Evolutionary conservation across 2,888 invertebrate species (phyloP).

Genomic region (Xylota sylvarum): DNA sequence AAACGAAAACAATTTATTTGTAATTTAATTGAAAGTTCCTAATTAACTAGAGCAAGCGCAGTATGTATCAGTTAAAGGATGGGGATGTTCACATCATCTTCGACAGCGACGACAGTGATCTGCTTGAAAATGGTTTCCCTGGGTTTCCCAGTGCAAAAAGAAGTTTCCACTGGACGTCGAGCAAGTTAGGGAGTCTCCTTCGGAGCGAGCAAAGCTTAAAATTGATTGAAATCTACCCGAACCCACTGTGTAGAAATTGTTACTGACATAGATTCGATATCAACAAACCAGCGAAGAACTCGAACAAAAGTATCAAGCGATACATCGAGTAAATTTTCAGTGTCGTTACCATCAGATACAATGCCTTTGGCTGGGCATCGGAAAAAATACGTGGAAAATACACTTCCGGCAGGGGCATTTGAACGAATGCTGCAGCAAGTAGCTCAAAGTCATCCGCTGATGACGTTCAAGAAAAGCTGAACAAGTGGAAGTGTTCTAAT

Average conservation of each 20-base stretch:
- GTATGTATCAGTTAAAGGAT: slow-evolving; percentile 52
- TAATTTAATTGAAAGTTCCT: slow-evolving; percentile 14
- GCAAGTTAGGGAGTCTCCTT: neutral
- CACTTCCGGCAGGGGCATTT: slow-evolving; percentile 81
- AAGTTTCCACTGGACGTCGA: neutral
- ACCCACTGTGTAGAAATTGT: slow-evolving; percentile 29
- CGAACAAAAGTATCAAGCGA: slow-evolving; percentile 77
- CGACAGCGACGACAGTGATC: slow-evolving; percentile 52
- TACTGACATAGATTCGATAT: slow-evolving; percentile 70
- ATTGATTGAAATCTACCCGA: slow-evolving; percentile 38
- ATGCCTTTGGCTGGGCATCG: slow-evolving; percentile 79
- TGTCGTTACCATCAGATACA: slow-evolving; percentile 82
- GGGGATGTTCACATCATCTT: slow-evolving; percentile 52
- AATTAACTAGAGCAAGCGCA: neutral
- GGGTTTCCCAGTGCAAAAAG: slow-evolving; percentile 51
- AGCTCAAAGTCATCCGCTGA: slow-evolving; percentile 80
- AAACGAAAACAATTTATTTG: no score
- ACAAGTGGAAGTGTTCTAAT: slow-evolving; percentile 80
- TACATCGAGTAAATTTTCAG: slow-evolving; percentile 83
- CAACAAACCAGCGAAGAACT: slow-evolving; percentile 54
- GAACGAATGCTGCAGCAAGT: slow-evolving; percentile 81
- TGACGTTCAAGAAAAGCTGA: slow-evolving; percentile 82
- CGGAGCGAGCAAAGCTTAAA: slow-evolving; percentile 48
- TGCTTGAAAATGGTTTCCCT: slow-evolving; percentile 45
- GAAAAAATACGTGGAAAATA: slow-evolving; percentile 81